Base-by-base conservation (phyloP, 1,140 invertebrate genomes). In the Cephus cinctus region DNA sequence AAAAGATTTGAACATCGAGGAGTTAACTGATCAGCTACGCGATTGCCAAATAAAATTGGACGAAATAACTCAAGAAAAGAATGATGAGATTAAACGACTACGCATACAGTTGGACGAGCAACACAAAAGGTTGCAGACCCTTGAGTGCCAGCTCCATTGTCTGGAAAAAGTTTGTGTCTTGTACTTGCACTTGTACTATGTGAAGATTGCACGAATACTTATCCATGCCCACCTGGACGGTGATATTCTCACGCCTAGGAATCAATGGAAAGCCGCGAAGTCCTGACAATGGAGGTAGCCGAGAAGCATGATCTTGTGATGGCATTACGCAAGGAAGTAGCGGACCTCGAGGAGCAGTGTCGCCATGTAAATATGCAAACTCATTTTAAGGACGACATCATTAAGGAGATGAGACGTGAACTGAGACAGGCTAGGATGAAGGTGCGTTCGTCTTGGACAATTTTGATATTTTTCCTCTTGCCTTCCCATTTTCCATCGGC, bases 351-450 rank as follows among this genome's bases (percentile, higher is more conserved):
- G 59, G 75, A 80, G 31, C 64, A 77, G 45, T 72, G 69, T 42
- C 47, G 63, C 36, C 64, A 74, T 42, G 67, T 71, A 5, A 73
- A 74, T 30, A 71, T 73, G 50, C 73, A 78, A 51, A 71, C 70
- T 8, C 67, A 70, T 23, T 80, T 77, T 52, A 81, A 78, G 60
- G 77, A 81, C 39, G 74, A 79, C 40, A 72, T 81, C 36, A 81
- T 81, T 41, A 78, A 75, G 52, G 72, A 80, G 53, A 59, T 82
- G 61, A 61, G 78, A 14, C 78, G 78, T 54, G 71, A 79, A 57
- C 51, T 78, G 3, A 78, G 77, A 52, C 52, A 65, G 52, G 12
- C 48, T 11, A 36, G 50, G 25, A 20, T 49, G 18, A 68, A 67
- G 61, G 71, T 71, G 64, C 35, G 47, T 44, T 19, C 34, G 12